phyloP scores from a whole-genome alignment of 2,888 invertebrate species.

The Orthosia gracilis region DNA sequence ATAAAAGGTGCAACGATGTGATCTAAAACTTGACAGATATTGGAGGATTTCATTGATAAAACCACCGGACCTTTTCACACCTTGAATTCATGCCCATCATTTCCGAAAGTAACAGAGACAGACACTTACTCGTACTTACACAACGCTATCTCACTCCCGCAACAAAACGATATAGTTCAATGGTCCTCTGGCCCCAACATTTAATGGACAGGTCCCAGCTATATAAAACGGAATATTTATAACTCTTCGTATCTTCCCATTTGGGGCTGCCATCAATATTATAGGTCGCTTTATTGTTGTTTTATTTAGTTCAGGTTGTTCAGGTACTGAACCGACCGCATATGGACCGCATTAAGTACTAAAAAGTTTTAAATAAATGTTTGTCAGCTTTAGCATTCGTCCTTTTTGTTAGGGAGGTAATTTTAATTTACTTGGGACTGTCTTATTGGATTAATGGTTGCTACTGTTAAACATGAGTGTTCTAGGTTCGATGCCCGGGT shows the following conservation, averaged over 20 bases:
- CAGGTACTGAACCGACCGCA: constrained; percentile 20
- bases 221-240: constrained; percentile 53
- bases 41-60: neutral
- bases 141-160: constrained; percentile 17
- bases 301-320: constrained; percentile 43
- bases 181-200: constrained; percentile 14
- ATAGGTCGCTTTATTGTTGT: constrained; percentile 32
- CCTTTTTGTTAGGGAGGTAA: neutral
- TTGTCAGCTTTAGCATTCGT: neutral
- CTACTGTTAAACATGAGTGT: too few relatives aligned
- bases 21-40: too few relatives aligned
- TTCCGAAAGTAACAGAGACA: constrained; percentile 9
- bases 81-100: neutral
- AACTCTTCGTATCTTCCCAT: constrained; percentile 23
- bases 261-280: constrained; percentile 49
- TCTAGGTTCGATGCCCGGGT: too few relatives aligned
- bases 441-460: too few relatives aligned
- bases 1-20: too few relatives aligned
- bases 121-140: neutral
- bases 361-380: constrained; percentile 22
- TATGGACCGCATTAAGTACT: constrained; percentile 19
- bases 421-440: neutral
- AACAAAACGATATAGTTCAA: constrained; percentile 21
- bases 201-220: constrained; percentile 10
- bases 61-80: neutral